These are phyloP conservation scores for Sebastes itinus DNA, from an alignment of 2,797 vertebrate species.

Conservation along the genomic window DNA sequence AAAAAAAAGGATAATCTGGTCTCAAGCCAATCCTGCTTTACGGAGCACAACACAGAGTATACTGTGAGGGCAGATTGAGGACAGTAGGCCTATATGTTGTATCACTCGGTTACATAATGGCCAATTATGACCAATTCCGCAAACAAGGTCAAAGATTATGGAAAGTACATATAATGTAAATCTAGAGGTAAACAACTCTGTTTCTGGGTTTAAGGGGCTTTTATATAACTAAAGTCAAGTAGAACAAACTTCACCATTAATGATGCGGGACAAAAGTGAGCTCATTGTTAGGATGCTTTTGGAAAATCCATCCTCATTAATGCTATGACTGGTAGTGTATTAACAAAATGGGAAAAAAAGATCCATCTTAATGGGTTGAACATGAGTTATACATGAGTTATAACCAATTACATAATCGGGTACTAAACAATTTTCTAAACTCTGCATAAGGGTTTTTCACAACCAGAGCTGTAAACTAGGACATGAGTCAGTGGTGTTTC, in stretches of 20 bases:
- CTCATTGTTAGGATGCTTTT: neutral
- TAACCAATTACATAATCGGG: neutral
- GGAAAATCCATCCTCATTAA: neutral
- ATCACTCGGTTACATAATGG: slow-evolving; percentile 12
- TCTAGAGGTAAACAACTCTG: neutral
- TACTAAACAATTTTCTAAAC: neutral
- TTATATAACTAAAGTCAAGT: neutral
- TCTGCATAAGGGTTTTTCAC: neutral
- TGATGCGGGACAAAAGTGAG: neutral
- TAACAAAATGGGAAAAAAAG: neutral
- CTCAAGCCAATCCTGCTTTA: slow-evolving; percentile 36
- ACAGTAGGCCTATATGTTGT: neutral
- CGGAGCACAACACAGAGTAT: slow-evolving; percentile 12
- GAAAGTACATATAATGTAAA: neutral
- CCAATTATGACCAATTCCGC: neutral
- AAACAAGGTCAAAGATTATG: slow-evolving; percentile 19
- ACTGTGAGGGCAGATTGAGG: slow-evolving; percentile 25
- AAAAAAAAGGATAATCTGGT: slow-evolving; percentile 50
- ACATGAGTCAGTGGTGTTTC: neutral
- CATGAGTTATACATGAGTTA: neutral
- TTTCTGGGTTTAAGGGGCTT: neutral
- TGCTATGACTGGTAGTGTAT: neutral
- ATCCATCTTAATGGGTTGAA: neutral
- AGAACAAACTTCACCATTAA: neutral
- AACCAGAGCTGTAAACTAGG: neutral